Percentiles rank a stretch among this genome's conserved stretches.
These are phyloP conservation scores for Calosoma granatense DNA, from an alignment of 1,140 invertebrate genomes.

Conservation along the genomic window DNA sequence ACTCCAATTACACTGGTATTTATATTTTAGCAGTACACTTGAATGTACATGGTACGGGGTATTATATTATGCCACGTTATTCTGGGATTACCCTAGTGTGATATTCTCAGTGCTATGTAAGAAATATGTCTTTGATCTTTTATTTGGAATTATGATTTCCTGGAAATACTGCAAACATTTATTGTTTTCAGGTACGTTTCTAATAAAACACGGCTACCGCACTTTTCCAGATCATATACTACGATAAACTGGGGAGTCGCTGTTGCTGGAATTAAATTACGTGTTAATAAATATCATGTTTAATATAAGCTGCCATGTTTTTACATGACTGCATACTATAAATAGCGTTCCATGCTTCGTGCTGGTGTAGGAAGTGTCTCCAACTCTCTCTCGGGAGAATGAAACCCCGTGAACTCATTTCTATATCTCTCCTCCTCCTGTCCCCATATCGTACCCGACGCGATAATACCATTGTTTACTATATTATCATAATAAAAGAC, in stretches of 20 bases:
- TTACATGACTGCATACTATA: conserved; percentile 2
- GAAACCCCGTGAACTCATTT: not conserved
- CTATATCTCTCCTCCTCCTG: not conserved
- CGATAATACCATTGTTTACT: conserved; percentile 2
- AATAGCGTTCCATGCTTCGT: not conserved
- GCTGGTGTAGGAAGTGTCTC: not conserved
- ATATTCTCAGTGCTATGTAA: no score
- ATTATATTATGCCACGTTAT: no score
- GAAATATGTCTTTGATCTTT: no score
- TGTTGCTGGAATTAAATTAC: conserved; percentile 1
- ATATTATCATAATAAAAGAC: conserved; percentile 7
- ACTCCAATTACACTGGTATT: no score
- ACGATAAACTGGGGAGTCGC: not conserved
- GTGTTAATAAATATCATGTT: conserved; percentile 9
- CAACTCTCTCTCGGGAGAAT: not conserved
- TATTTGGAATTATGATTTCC: not conserved
- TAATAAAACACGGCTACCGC: not conserved
- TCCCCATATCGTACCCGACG: not conserved
- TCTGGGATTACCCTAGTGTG: no score
- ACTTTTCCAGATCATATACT: not conserved
- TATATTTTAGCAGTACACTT: no score
- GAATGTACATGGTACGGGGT: no score
- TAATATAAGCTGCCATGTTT: conserved; percentile 7
- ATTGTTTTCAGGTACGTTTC: not conserved
- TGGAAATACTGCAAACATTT: not conserved